Evolutionary conservation across 37 sponge, comb jelly and placozoan species (phyloP), one percentile per base, ranked within the genome.

Genomic region (Geodia barretti): DNA sequence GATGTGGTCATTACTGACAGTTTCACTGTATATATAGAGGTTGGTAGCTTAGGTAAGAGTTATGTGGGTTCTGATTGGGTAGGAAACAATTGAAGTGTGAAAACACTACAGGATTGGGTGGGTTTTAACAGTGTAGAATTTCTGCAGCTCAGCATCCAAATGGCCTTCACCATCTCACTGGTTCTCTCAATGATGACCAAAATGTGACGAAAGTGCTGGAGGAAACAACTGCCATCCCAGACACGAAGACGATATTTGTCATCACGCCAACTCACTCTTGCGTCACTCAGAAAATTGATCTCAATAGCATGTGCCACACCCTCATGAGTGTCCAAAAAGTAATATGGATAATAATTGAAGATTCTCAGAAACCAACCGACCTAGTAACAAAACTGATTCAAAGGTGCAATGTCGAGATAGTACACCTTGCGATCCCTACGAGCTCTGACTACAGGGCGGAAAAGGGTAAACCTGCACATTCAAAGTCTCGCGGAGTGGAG

Each of bases 191-290:
- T n/a, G n/a, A n/a, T n/a, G n/a, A n/a, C n/a, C n/a, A n/a, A n/a
- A n/a, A n/a, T n/a, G n/a, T n/a, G n/a, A n/a, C n/a, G n/a, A n/a
- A n/a, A n/a, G n/a, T n/a, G n/a, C n/a, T n/a, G n/a, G n/a, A n/a
- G n/a, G n/a, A n/a, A n/a, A n/a, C n/a, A n/a, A n/a, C n/a, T 14
- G 14, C 14, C 19, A 21, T 21, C 20, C 20, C 14, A 59, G 20
- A 21, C 20, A 59, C 20, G 20, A 59, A 20, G 19, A 21, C 60
- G 14, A 86, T 90, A 11, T 79, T 62, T 64, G 64, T 80, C 24
- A 87, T 91, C 33, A 91, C 91, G 0, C 87, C 91, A 26, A 91
- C 91, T 11, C 82, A 86, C 68, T 69, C 82, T 3, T 65, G 91
- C 7, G 28, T 19, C 17, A 87, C 91, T 26, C 91, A 91, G 62